Evolutionary conservation across 2,888 invertebrate genomes (phyloP).

Genomic region (Sabellastarte sp.): DNA sequence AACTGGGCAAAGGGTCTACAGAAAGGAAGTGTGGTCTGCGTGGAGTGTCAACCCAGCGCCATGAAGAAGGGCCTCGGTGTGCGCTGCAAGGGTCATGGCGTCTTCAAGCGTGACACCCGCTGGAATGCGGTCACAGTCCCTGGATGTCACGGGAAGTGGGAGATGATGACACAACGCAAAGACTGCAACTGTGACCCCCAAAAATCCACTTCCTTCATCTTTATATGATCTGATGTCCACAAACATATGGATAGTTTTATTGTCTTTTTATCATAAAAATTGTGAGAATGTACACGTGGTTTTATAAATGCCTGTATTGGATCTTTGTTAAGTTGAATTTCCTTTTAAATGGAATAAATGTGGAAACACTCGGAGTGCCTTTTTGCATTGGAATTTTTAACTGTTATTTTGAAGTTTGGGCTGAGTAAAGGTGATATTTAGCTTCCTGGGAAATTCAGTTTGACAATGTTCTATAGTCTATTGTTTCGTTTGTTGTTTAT

Average conservation of each 20-base stretch:
- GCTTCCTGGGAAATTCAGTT: too few species aligned
- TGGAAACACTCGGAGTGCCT: too few species aligned
- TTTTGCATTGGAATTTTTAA: too few species aligned
- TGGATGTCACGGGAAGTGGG: slow-evolving; percentile 87
- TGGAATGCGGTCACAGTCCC: slow-evolving; percentile 83
- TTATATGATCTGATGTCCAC: slow-evolving; percentile 15
- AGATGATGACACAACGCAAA: slow-evolving; percentile 62
- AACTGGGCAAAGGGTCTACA: slow-evolving; percentile 32
- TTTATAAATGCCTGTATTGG: too few species aligned
- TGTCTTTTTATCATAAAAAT: neutral
- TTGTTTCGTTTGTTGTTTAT: too few species aligned
- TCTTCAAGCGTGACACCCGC: slow-evolving; percentile 72
- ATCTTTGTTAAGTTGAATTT: too few species aligned
- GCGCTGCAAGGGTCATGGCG: slow-evolving; percentile 82
- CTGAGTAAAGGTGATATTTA: too few species aligned
- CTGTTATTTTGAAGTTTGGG: too few species aligned
- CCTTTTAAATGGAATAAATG: too few species aligned
- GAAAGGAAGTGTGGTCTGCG: slow-evolving; percentile 72
- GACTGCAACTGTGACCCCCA: slow-evolving; percentile 50
- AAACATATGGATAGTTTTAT: neutral
- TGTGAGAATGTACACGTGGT: too few species aligned
- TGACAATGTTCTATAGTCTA: too few species aligned
- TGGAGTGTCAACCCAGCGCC: slow-evolving; percentile 80
- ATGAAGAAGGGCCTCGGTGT: slow-evolving; percentile 72
- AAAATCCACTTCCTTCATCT: slow-evolving; percentile 20